Evolutionary conservation across 2,797 vertebrate species (phyloP), one percentile per base, ranked within the genome.

Genomic region (Pterois miles): DNA sequence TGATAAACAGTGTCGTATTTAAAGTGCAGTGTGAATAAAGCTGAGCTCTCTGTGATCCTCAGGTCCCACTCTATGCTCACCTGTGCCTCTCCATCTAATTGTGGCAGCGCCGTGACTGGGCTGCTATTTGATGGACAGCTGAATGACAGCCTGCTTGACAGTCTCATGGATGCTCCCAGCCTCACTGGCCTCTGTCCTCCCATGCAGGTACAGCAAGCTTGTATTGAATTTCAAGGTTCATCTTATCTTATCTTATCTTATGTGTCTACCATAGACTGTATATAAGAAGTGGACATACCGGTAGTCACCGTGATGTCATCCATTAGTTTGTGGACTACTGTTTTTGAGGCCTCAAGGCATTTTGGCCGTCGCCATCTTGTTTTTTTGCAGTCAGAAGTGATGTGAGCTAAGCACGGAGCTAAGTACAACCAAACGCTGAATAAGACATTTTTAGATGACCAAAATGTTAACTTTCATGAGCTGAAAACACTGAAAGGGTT

Each of bases 21-120:
- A 23, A 52, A 56, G 16, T 36, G 18, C 10, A 14, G 2, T 36
- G 13, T 59, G 53, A 82, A 36, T 53, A 56, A 58, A 62, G 9
- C 16, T 31, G 11, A 34, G 4, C 53, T 33, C 20, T 50, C 7
- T 56, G 20, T 54, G 38, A 78, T 81, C 50, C 60, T 40, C 93
- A 99, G 98, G 82, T 98, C 98, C 62, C 96, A 97, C 88, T 99
- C 98, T 2, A 94, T 99, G 82, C 93, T 97, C 85, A 97, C 95
- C 89, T 95, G 94, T 31, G 90, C 96, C 0, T 90, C 95, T 20
- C 95, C 95, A 2, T 87, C 87, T 5, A 91, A 84, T 81, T 65
- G 23, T 57, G 79, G 80, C 87, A 16, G 92, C 91, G 80, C 86
- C 71, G 40, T 96, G 93, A 77, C 89, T 4, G 94, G 95, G 46